A percentile compares a stretch with the other conserved stretches of the same genome.
These are phyloP conservation scores for Tetragonula carbonaria DNA, from an alignment of 2,888 invertebrate genomes.

Conservation along the genomic window DNA sequence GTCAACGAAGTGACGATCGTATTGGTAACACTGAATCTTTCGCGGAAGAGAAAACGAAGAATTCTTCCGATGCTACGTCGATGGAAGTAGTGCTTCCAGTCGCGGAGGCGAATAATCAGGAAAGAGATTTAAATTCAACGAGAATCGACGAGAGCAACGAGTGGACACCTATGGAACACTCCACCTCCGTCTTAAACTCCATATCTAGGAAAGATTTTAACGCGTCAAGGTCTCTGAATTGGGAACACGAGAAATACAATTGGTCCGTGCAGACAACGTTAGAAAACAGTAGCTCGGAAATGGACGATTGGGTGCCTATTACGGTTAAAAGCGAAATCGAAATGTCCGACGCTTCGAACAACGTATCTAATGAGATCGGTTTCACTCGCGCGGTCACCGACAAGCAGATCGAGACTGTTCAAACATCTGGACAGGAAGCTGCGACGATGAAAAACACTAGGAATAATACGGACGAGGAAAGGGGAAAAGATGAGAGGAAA, in stretches of 20 bases:
- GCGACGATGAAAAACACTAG: not conserved
- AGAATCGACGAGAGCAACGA: conserved; percentile 41
- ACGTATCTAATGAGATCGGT: not conserved
- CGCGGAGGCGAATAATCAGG: conserved; percentile 46
- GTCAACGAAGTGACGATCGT: not conserved
- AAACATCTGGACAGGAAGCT: not conserved
- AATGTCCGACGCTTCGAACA: not conserved
- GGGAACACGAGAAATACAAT: conserved; percentile 70
- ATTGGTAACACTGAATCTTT: not conserved
- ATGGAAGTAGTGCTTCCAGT: conserved; percentile 17
- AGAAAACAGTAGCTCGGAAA: conserved; percentile 60
- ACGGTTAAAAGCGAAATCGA: conserved; percentile 34
- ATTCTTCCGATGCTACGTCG: not conserved
- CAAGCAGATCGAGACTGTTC: not conserved
- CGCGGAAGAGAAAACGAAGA: not conserved
- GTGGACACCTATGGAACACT: conserved; percentile 71
- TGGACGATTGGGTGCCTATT: conserved; percentile 78
- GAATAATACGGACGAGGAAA: not conserved
- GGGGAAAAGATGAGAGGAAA: conserved; percentile 65
- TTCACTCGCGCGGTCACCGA: not conserved
- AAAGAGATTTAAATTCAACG: not conserved
- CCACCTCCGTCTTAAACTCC: not conserved
- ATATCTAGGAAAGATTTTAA: conserved; percentile 40
- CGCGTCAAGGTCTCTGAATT: conserved; percentile 58
- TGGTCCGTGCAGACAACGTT: conserved; percentile 67